A percentile compares a stretch with the other conserved stretches of the same genome.
Evolutionary conservation across 2,888 invertebrate genomes (phyloP).

Genomic region (Congeria kusceri): DNA sequence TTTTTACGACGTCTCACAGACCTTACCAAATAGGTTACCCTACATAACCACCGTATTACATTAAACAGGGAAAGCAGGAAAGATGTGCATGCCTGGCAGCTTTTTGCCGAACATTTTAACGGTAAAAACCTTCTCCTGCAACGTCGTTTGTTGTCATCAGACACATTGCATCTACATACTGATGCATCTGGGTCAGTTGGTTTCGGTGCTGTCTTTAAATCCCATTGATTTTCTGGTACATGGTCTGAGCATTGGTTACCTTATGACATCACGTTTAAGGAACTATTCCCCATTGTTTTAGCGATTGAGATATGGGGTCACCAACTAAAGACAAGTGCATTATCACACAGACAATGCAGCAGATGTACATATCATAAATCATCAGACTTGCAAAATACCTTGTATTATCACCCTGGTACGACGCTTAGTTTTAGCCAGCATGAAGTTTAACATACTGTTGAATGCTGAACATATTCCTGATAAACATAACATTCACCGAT

Average conservation of each 20-base stretch:
- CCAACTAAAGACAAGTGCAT: slow-evolving; percentile 34
- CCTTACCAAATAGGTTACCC: slow-evolving; percentile 22
- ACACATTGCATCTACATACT: too few species aligned
- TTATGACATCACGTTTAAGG: slow-evolving; percentile 28
- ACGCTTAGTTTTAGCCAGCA: slow-evolving; percentile 44
- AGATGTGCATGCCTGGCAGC: slow-evolving; percentile 31
- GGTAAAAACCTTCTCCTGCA: slow-evolving; percentile 19
- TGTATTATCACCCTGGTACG: too few species aligned
- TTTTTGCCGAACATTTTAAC: slow-evolving; percentile 39
- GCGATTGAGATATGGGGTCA: slow-evolving; percentile 42
- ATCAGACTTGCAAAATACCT: too few species aligned
- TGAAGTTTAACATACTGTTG: slow-evolving; percentile 40
- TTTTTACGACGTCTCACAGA: slow-evolving; percentile 36
- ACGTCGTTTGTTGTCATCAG: background rate
- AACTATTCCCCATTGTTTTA: slow-evolving; percentile 49
- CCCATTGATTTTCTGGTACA: too few species aligned
- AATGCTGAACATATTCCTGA: slow-evolving; percentile 26
- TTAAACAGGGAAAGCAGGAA: slow-evolving; percentile 18
- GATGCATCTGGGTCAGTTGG: slow-evolving; percentile 23
- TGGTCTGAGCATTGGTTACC: slow-evolving; percentile 8
- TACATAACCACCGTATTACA: slow-evolving; percentile 8
- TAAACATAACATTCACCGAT: slow-evolving; percentile 23
- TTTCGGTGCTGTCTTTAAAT: slow-evolving; percentile 34
- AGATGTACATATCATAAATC: slow-evolving; percentile 55
- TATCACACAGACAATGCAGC: slow-evolving; percentile 52